Conservation (phyloP, 2,888 invertebrate genomes). For the Caenorhabditis parvicauda region DNA sequence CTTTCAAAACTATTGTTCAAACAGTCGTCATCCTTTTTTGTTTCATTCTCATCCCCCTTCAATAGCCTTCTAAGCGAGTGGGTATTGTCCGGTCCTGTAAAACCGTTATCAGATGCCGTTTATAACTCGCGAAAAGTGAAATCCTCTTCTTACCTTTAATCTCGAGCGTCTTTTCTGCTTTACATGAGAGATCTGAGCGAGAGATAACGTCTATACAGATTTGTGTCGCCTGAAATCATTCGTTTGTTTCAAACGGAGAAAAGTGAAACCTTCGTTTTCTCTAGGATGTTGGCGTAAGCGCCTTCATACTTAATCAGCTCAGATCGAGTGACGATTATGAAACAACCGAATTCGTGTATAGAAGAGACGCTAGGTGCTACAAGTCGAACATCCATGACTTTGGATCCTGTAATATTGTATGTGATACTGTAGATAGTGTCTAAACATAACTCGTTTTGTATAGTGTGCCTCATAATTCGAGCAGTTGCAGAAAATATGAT, state of each 20-base stretch:
- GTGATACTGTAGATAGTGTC: not conserved
- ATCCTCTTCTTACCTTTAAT: too few relatives aligned
- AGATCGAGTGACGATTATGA: conserved; percentile 40
- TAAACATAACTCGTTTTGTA: too few relatives aligned
- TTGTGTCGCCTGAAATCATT: conserved; percentile 37
- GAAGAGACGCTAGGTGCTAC: conserved; percentile 32
- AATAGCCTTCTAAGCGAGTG: too few relatives aligned
- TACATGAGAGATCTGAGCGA: conserved; percentile 42
- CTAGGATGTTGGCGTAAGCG: conserved; percentile 36
- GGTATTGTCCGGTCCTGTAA: too few relatives aligned
- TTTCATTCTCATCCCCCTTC: too few relatives aligned
- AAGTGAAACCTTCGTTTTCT: conserved; percentile 48
- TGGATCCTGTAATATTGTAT: conserved; percentile 20
- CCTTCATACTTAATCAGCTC: conserved; percentile 48
- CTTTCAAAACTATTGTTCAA: not conserved
- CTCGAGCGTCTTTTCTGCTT: conserved; percentile 28
- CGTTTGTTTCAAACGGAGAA: not conserved
- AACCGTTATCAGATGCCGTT: too few relatives aligned
- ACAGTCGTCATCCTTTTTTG: too few relatives aligned
- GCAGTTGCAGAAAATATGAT: too few relatives aligned
- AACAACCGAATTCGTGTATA: conserved; percentile 37
- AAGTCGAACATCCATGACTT: conserved; percentile 45
- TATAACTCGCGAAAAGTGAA: too few relatives aligned
- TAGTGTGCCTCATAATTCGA: too few relatives aligned
- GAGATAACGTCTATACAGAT: conserved; percentile 43